Base-by-base conservation (phyloP, 2,113 vertebrate genomes). In the Nothobranchius furzeri region DNA sequence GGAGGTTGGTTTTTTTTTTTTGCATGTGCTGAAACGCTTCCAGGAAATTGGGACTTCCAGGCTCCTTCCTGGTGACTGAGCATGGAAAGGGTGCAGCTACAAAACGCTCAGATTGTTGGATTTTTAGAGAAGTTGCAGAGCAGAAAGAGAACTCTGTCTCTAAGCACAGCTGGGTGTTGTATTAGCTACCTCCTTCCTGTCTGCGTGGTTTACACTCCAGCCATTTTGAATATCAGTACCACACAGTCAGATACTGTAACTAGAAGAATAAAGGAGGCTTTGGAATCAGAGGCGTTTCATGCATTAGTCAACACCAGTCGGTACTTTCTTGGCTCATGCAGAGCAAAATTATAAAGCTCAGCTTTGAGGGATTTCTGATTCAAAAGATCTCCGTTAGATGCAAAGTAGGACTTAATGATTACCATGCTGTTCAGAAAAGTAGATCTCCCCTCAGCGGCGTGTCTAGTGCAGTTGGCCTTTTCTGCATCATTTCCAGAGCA, bases 401-500 rank as follows among this genome's bases (percentile, higher is more conserved):
- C 64, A 77, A 71, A 75, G 52, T 17, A 53, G 37, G 54, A 56
- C 43, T 83, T 62, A 42, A 17, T 68, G 76, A 83, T 90, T 87
- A 90, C 90, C 89, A 79, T 81, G 68, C 72, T 71, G 75, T 81
- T 82, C 59, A 76, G 71, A 86, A 58, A 40, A 78, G 78, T 4
- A 72, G 82, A 50, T 75, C 56, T 60, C 79, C 62, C 56, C 70
- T 82, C 86, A 70, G 40, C 81, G 60, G 87, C 72, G 75, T 81
- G 79, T 61, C 67, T 85, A 79, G 89, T 90, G 70, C 83, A 87
- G 83, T 91, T 89, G 63, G 77, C 76, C 55, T 86, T 90, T 64
- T 88, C 87, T 60, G 85, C 85, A 82, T 90, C 87, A 59, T 88
- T 90, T 82, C 84, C 89, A 83, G 88, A 63, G 73, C 85, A 89